A percentile compares a stretch with the other conserved stretches of the same genome.
phyloP scores from a whole-genome alignment of 2,888 invertebrate species.

The Erannis defoliaria region DNA sequence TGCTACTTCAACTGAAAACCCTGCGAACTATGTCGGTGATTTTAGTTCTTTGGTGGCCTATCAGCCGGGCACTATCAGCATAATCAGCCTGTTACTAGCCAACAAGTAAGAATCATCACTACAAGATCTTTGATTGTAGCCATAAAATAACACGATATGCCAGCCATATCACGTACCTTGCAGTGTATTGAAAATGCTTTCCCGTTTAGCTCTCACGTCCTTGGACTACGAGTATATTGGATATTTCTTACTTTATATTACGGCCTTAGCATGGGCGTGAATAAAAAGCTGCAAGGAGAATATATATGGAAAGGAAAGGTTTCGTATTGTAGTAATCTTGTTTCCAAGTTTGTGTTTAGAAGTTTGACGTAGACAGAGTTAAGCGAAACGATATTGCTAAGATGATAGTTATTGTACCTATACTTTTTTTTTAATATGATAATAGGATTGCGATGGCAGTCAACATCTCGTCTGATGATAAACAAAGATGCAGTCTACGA shows the following conservation, averaged over 20 bases:
- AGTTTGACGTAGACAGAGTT: too few relatives aligned
- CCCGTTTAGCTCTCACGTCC: slow-evolving; percentile 50
- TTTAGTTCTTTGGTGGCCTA: too few relatives aligned
- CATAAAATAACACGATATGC: background rate
- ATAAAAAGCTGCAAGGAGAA: slow-evolving; percentile 24
- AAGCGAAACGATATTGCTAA: too few relatives aligned
- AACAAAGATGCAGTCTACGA: too few relatives aligned
- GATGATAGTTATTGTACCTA: too few relatives aligned
- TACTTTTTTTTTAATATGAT: too few relatives aligned
- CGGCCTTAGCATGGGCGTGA: slow-evolving; percentile 25
- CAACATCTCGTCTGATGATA: too few relatives aligned
- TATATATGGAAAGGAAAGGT: slow-evolving; percentile 21
- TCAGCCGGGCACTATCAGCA: too few relatives aligned
- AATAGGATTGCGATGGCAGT: too few relatives aligned
- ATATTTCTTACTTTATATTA: slow-evolving; percentile 52
- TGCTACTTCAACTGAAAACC: too few relatives aligned
- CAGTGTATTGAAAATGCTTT: slow-evolving; percentile 40
- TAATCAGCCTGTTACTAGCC: too few relatives aligned
- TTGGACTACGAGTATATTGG: slow-evolving; percentile 52
- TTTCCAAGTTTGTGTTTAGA: slow-evolving; percentile 19
- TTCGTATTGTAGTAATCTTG: background rate
- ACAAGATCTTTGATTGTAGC: background rate
- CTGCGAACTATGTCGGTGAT: too few relatives aligned
- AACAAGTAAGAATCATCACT: background rate
- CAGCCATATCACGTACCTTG: slow-evolving; percentile 8